Percentiles rank a stretch among this genome's conserved stretches.
Conservation (phyloP, 1,140 invertebrate genomes). For the Dendroctonus valens region DNA sequence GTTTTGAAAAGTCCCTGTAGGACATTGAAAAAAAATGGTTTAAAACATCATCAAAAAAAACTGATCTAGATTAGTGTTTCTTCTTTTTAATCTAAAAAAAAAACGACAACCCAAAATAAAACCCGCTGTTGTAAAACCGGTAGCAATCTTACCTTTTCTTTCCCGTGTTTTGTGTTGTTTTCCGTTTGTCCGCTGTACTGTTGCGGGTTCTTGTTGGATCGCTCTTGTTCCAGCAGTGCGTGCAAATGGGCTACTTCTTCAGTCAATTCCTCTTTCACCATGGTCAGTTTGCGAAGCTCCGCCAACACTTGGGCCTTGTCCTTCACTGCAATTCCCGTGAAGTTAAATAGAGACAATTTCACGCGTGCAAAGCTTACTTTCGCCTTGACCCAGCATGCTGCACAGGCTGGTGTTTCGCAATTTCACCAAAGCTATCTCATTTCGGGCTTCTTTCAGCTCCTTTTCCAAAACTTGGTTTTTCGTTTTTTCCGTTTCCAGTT, state of each 20-base stretch:
- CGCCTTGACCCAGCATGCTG: conserved; percentile 72
- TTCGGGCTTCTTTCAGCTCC: conserved; percentile 62
- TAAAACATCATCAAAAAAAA: background rate
- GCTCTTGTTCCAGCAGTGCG: conserved; percentile 75
- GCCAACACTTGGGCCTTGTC: conserved; percentile 75
- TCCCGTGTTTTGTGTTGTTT: conserved; percentile 17
- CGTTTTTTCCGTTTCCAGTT: conserved; percentile 65
- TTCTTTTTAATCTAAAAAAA: conserved; percentile 32
- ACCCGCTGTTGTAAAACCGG: background rate
- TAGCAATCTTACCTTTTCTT: conserved; percentile 27
- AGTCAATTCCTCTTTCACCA: conserved; percentile 72
- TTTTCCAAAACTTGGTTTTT: conserved; percentile 61
- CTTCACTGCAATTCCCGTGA: conserved; percentile 59
- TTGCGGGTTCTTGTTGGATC: conserved; percentile 59
- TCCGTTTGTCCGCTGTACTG: conserved; percentile 5
- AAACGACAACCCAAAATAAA: conserved; percentile 23
- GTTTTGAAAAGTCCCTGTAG: background rate
- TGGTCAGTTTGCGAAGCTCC: conserved; percentile 69
- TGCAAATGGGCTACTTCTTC: conserved; percentile 67
- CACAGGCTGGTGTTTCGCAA: conserved; percentile 75
- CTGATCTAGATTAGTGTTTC: conserved; percentile 16
- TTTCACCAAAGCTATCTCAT: conserved; percentile 71
- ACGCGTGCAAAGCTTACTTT: conserved; percentile 61
- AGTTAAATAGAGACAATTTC: background rate
- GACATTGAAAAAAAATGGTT: background rate